phyloP scores from a whole-genome alignment of 30 jellyfish, hydroid and myxozoan species.

The Chironex yamaguchii region DNA sequence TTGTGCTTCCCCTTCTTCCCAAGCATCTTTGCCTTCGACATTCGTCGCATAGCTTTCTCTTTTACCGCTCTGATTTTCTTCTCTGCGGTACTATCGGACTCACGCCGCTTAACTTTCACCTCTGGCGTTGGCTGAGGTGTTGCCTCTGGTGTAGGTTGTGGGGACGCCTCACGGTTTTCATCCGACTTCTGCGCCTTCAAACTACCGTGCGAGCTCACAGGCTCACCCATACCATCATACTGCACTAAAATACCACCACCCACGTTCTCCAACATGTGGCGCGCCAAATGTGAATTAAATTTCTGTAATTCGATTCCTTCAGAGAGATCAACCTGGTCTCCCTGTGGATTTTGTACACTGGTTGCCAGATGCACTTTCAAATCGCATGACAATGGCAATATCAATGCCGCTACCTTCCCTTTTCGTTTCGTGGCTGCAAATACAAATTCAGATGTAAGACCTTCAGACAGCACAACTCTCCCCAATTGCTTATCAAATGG shows the following conservation, averaged over 20 bases:
- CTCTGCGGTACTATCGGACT: background rate
- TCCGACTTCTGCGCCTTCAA: background rate
- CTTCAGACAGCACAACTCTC: constrained; percentile 22
- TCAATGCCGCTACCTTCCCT: constrained; percentile 35
- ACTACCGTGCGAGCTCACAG: background rate
- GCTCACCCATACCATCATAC: background rate
- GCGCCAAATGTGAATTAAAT: background rate
- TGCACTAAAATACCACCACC: background rate
- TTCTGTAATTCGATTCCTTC: background rate
- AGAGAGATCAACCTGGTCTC: background rate
- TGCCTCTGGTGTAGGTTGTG: too few relatives aligned
- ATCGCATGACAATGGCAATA: constrained; percentile 53
- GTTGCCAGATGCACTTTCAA: constrained; percentile 42
- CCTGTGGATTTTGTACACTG: background rate
- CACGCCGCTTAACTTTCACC: background rate
- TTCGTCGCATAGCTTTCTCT: background rate
- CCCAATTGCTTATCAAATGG: constrained; percentile 59
- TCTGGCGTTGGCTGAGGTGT: background rate
- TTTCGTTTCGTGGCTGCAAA: constrained; percentile 45
- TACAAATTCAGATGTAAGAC: constrained; percentile 19
- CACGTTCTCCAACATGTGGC: background rate
- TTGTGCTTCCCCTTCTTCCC: background rate
- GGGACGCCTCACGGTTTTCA: background rate
- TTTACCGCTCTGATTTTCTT: background rate
- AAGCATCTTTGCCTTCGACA: background rate